phyloP scores from a whole-genome alignment of 2,888 invertebrate species.

The Chironomus tentans region DNA sequence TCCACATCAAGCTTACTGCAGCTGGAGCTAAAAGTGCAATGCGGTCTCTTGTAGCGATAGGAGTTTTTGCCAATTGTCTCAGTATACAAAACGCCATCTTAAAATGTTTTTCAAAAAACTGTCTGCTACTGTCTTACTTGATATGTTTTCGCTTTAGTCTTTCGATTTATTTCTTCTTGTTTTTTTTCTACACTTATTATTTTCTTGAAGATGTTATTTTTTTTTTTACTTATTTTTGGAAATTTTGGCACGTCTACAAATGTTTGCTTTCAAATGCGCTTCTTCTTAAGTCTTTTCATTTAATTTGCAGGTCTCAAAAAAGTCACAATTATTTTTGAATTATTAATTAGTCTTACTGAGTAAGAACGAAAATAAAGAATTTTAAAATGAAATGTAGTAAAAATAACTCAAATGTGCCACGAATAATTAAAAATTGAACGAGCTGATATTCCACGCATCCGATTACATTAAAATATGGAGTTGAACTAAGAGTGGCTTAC shows the following conservation, averaged over 20 bases:
- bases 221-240: not conserved
- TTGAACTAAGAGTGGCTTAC: not conserved
- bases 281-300: not conserved
- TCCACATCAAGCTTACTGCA: not conserved
- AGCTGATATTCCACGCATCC: not conserved
- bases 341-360: not conserved
- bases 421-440: not conserved
- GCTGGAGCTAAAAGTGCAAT: conserved; percentile 8
- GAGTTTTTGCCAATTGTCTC: not conserved
- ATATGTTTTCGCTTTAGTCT: not conserved
- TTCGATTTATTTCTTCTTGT: not conserved
- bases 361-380: not conserved
- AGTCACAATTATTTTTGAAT: not conserved
- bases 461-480: not conserved
- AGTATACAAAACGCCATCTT: conserved; percentile 17
- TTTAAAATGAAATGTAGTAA: not conserved
- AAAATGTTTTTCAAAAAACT: not conserved
- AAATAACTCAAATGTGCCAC: not conserved
- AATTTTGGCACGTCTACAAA: conserved; percentile 2
- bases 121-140: not conserved
- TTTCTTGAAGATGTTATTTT: not conserved
- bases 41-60: not conserved
- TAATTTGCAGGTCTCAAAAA: not conserved
- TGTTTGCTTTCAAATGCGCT: not conserved
- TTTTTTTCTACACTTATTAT: not conserved